phyloP scores from a whole-genome alignment of 1,140 invertebrate genomes.

The Bilobella aurantiaca region DNA sequence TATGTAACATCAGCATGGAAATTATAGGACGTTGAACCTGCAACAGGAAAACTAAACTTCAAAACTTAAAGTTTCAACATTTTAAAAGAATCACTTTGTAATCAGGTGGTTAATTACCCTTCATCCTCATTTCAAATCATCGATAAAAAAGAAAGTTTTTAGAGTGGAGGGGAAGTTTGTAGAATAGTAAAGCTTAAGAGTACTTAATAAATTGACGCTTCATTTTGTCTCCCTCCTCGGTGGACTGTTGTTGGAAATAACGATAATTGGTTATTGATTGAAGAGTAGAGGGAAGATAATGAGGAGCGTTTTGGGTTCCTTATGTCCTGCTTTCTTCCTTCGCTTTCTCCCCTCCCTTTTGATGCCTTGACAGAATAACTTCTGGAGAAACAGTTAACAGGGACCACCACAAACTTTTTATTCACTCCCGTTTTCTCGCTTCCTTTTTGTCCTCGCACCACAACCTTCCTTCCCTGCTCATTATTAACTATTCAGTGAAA shows the following conservation, averaged over 20 bases:
- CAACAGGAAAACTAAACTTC: too few relatives aligned
- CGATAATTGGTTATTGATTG: conserved; percentile 5
- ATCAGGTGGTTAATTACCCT: too few relatives aligned
- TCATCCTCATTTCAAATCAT: too few relatives aligned
- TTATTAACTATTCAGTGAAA: conserved; percentile 8
- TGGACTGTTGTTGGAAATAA: neutral
- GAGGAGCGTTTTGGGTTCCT: neutral
- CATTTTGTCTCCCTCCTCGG: neutral
- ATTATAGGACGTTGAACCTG: too few relatives aligned
- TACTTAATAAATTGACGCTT: conserved; percentile 2
- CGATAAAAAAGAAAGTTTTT: too few relatives aligned
- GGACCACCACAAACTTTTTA: conserved; percentile 9
- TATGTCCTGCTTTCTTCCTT: neutral
- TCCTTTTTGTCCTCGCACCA: neutral
- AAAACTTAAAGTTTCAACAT: too few relatives aligned
- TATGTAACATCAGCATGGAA: too few relatives aligned
- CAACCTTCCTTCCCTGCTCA: neutral
- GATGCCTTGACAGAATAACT: conserved; percentile 1
- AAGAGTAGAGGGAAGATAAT: neutral
- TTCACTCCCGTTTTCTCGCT: neutral
- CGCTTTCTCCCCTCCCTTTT: neutral
- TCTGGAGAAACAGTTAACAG: neutral
- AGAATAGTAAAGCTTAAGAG: neutral
- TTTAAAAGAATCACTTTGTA: too few relatives aligned
- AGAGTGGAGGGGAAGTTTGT: neutral